Base-by-base conservation (phyloP, 2,797 vertebrate species). In the Leptoclinus maculatus region DNA sequence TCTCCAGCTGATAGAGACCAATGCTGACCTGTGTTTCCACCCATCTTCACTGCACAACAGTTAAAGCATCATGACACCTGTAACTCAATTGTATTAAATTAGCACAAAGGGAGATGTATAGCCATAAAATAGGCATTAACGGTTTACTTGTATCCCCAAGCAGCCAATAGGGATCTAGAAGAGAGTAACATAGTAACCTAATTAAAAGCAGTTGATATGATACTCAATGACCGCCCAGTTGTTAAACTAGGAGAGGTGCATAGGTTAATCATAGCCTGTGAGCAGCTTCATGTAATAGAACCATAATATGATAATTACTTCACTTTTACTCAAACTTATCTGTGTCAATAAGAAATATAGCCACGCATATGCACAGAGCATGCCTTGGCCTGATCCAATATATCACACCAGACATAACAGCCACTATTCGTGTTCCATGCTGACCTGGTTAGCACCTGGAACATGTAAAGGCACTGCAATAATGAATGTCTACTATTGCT, bases 231-330 rank as follows among this genome's bases (percentile, higher is more conserved):
- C 91, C 89, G 71, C 73, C 88, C 86, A 83, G 79, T 87, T 92
- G 83, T 92, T 89, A 93, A 93, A 94, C 82, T 89, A 88, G 91
- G 83, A 93, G 84, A 92, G 92, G 93, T 94, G 80, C 79, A 83
- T 43, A 92, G 95, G 95, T 95, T 95, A 95, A 95, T 95, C 91
- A 95, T 95, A 92, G 94, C 95, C 95, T 93, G 88, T 95, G 94
- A 95, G 94, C 91, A 93, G 69, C 80, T 86, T 90, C 71, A 73
- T 93, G 86, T 93, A 94, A 93, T 92, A 89, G 86, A 93, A 84
- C 87, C 76, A 79, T 90, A 89, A 92, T 87, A 89, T 89, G 68
- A 92, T 94, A 94, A 94, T 94, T 91, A 94, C 83, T 83, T 95
- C 87, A 91, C 78, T 91, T 94, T 93, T 87, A 90, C 85, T 88